Evolutionary conservation across 35 echinoderm and acorn worm species (phyloP).

Genomic region (Eucidaris tribuloides): DNA sequence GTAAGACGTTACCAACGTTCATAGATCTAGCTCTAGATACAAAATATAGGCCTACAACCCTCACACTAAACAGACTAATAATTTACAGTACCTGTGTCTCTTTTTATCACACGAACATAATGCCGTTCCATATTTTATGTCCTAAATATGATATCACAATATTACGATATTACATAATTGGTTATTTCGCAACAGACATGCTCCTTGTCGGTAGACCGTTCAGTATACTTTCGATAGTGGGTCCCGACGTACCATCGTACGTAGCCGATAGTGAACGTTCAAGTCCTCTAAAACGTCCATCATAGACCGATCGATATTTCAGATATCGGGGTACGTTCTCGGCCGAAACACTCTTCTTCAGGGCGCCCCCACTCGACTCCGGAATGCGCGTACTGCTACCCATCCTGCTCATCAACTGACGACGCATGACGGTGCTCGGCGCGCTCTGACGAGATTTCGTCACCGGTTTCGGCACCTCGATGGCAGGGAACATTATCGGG

Average conservation of each 20-base stretch:
- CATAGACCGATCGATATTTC: conserved; percentile 75
- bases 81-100: no score
- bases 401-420: not conserved
- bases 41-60: no score
- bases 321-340: conserved; percentile 51
- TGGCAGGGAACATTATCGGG: not conserved
- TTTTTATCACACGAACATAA: no score
- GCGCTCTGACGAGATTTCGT: conserved; percentile 23
- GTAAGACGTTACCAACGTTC: no score
- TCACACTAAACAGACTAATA: no score
- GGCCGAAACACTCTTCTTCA: conserved; percentile 12
- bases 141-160: no score
- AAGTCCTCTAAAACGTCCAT: conserved; percentile 65
- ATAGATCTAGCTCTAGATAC: no score
- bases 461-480: not conserved
- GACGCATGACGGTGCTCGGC: conserved; percentile 29
- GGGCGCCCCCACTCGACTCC: not conserved
- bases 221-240: not conserved
- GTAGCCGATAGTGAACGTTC: conserved; percentile 39
- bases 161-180: no score
- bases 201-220: not conserved
- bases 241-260: conserved; percentile 20
- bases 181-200: conserved; percentile 15
- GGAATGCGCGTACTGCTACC: not conserved
- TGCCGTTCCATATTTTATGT: no score